These are phyloP conservation scores for Cynoglossus semilaevis DNA, from an alignment of 2,113 vertebrate genomes.

Conservation along the genomic window DNA sequence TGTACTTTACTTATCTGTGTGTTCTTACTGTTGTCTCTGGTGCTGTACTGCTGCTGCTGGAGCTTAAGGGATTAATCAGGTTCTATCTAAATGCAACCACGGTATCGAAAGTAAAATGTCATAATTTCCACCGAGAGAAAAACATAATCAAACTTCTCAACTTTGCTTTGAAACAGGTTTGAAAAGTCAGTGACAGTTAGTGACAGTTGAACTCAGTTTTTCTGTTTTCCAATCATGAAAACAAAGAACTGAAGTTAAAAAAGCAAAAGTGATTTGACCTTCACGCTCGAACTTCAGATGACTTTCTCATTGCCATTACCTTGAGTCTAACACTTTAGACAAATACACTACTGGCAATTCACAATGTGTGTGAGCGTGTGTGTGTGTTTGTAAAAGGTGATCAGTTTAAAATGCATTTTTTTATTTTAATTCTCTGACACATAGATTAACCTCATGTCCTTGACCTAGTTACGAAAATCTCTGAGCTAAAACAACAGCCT, in stretches of 20 bases:
- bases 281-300: neutral
- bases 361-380: slow-evolving; percentile 75
- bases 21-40: too few species aligned
- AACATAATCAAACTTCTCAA: slow-evolving; percentile 4
- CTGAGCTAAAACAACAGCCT: slow-evolving; percentile 52
- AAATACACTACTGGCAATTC: slow-evolving; percentile 23
- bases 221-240: neutral
- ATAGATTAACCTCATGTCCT: slow-evolving; percentile 44
- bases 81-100: too few species aligned
- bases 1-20: too few species aligned
- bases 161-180: too few species aligned
- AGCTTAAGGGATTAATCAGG: too few species aligned
- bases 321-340: neutral
- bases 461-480: slow-evolving; percentile 48
- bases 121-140: slow-evolving; percentile 6
- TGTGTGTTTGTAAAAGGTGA: slow-evolving; percentile 76
- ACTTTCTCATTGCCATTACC: slow-evolving; percentile 16
- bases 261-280: neutral
- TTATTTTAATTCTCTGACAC: slow-evolving; percentile 50
- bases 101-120: accelerated
- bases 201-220: too few species aligned
- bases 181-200: too few species aligned
- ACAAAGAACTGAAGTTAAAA: neutral
- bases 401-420: slow-evolving; percentile 38
- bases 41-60: too few species aligned